These are phyloP conservation scores for Synchiropus splendidus DNA, from an alignment of 2,113 vertebrate species.

Conservation along the genomic window DNA sequence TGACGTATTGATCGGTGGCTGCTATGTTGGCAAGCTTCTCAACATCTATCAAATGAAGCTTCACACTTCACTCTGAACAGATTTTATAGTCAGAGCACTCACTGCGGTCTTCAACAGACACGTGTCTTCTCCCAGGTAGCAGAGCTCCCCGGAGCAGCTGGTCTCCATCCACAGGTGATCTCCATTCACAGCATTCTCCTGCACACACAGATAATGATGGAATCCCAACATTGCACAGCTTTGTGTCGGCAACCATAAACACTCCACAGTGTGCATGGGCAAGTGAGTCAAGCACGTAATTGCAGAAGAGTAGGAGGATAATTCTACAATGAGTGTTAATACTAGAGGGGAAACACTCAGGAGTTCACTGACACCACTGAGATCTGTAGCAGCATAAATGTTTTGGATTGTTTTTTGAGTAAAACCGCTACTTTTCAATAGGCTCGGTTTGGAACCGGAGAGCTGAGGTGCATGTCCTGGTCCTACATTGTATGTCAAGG, in stretches of 20 bases:
- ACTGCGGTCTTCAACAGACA: constrained; percentile 91
- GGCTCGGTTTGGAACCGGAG: too few relatives aligned
- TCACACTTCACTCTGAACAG: too few relatives aligned
- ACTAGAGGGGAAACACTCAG: constrained; percentile 19
- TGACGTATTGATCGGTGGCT: too few relatives aligned
- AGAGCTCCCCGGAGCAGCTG: constrained; percentile 95
- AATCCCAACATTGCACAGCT: background rate
- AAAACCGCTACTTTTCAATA: too few relatives aligned
- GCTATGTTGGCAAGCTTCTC: too few relatives aligned
- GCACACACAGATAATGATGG: background rate
- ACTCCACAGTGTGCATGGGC: constrained; percentile 1
- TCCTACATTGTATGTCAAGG: too few relatives aligned
- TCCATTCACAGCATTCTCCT: constrained; percentile 94
- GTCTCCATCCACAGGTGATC: constrained; percentile 98
- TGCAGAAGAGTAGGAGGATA: constrained; percentile 19
- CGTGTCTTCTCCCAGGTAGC: constrained; percentile 93
- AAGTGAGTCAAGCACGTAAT: constrained; percentile 39
- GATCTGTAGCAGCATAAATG: background rate
- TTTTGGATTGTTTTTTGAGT: constrained; percentile 9
- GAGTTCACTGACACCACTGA: constrained; percentile 1
- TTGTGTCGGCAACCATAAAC: background rate
- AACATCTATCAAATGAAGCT: too few relatives aligned
- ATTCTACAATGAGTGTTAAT: too few relatives aligned
- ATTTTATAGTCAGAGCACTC: too few relatives aligned
- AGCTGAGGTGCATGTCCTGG: too few relatives aligned